Evolutionary conservation across 2,113 vertebrate genomes (phyloP), one percentile per base, ranked within the genome.

Genomic region (Dinomys branickii): DNA sequence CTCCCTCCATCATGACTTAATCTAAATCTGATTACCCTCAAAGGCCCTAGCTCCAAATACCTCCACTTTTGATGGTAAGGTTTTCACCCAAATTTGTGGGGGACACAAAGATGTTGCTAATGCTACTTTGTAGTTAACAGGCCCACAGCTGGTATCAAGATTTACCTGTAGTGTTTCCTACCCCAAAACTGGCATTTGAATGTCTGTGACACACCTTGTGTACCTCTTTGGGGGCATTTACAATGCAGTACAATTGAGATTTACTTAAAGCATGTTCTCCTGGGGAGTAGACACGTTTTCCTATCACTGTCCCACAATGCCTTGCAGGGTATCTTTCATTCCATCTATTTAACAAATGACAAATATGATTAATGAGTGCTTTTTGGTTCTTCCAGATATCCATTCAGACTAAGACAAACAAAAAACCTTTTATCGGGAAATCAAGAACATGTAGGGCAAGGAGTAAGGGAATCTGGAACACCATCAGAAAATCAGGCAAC

Each of bases 151-250:
- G 20, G 6, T 44, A 17, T 11, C 33, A 52, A 65, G 26, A 71
- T 77, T 67, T 58, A 78, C 1, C 0, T 69, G 11, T 20, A 58
- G 28, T 20, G 7, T 88, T 91, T 86, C 38, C 85, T 44, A 44
- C 14, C 41, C 35, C 28, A 26, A 56, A 2, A 20, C 61, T 17
- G 8, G 67, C 33, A 19, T 2, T 47, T 85, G 30, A 4, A 56
- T 9, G n/a, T 54, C 41, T 63, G 0, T 52, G 58, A 61, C 11
- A 67, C 73, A n/a, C 22, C 0, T 4, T 13, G 0, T 5, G 7
- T 88, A 22, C 5, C 12, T 82, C 81, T 56, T 58, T 47, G 28
- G 50, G 5, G 44, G 7, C 0, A 24, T 17, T 75, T 92, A 85
- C 0, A 80, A 44, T 41, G 16, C 65, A 67, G 17, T 4, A 14